These are phyloP conservation scores for Malurus elegans DNA, from an alignment of 2,113 vertebrate genomes.

Conservation along the genomic window DNA sequence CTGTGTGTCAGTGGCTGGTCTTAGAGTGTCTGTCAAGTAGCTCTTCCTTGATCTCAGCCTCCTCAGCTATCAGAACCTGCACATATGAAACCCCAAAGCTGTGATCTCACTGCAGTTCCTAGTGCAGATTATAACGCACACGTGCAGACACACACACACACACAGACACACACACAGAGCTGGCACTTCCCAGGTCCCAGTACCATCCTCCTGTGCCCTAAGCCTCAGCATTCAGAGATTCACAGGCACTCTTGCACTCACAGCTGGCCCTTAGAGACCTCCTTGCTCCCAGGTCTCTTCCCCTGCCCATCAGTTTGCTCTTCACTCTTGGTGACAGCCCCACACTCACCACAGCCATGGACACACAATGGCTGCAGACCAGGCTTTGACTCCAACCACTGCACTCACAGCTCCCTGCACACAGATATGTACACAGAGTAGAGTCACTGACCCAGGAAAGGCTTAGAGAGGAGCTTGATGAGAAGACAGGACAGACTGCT, in stretches of 20 bases:
- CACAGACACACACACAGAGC: not conserved
- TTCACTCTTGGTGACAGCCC: rapidly evolving
- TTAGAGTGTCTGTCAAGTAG: not conserved
- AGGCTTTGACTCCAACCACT: rapidly evolving
- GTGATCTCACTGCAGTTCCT: not conserved
- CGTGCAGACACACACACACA: no score
- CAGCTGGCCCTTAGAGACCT: rapidly evolving
- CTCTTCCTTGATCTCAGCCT: not conserved
- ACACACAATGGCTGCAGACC: no score
- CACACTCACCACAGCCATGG: rapidly evolving
- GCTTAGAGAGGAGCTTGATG: not conserved
- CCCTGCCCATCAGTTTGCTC: not conserved
- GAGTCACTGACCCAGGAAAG: not conserved
- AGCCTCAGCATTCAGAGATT: not conserved
- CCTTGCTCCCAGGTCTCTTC: not conserved
- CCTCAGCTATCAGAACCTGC: not conserved
- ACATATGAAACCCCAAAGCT: not conserved
- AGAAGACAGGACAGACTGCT: not conserved
- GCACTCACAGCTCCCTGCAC: not conserved
- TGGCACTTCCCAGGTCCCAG: not conserved
- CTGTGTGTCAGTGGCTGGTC: not conserved
- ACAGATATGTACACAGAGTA: not conserved
- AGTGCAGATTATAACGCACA: not conserved
- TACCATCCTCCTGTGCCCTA: not conserved
- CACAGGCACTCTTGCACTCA: not conserved